phyloP scores from a whole-genome alignment of 2,797 vertebrate species.

The Paratrypauchen microcephalus region DNA sequence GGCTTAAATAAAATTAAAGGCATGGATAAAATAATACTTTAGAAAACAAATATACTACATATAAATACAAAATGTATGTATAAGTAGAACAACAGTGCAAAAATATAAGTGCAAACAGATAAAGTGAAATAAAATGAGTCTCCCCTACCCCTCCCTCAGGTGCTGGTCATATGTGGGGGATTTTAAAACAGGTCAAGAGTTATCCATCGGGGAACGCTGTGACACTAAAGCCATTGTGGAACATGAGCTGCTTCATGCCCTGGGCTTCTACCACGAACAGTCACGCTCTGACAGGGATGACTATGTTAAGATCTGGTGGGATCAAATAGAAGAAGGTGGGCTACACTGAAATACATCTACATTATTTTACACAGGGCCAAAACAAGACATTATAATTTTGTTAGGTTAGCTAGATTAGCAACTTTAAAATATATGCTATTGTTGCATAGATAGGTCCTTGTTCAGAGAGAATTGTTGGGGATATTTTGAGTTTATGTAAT shows the following conservation, averaged over 20 bases:
- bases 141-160: constrained; percentile 48
- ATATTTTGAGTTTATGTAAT: too few relatives aligned
- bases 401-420: background rate
- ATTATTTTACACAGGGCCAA: background rate
- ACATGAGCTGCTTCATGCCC: constrained; percentile 87
- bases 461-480: too few relatives aligned
- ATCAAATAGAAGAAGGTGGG: constrained; percentile 83
- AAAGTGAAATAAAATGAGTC: background rate
- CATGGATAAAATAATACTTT: too few relatives aligned
- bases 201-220: constrained; percentile 84
- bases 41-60: too few relatives aligned
- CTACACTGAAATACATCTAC: constrained; percentile 4
- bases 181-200: constrained; percentile 76
- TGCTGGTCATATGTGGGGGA: constrained; percentile 92
- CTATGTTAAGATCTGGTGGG: constrained; percentile 89
- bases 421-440: too few relatives aligned
- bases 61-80: too few relatives aligned
- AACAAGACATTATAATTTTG: too few relatives aligned
- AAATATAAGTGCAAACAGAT: too few relatives aligned
- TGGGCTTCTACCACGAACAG: constrained; percentile 91
- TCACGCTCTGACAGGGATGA: constrained; percentile 87
- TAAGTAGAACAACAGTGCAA: too few relatives aligned
- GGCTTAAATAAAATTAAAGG: too few relatives aligned
- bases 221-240: constrained; percentile 84
- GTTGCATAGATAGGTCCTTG: too few relatives aligned